Base-by-base conservation (phyloP, 2,113 vertebrate genomes). In the Salvelinus sp. region DNA sequence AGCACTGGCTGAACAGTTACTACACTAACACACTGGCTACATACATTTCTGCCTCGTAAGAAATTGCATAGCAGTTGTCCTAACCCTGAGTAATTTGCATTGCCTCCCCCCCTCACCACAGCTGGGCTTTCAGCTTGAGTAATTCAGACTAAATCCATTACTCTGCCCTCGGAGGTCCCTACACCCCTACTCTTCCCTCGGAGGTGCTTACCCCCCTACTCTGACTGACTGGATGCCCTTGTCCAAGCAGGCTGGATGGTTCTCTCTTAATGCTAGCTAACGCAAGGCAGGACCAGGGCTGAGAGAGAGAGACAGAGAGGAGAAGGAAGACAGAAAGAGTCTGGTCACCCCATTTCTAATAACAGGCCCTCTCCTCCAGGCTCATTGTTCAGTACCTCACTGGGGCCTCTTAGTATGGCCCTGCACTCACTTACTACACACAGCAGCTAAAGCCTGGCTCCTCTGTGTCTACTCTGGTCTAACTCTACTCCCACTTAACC, bases 41-140 rank as follows among this genome's bases (percentile, higher is more conserved):
- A 80, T 84, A 80, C 28, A 89, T 90, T 86, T 89, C 82, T 76
- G 58, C 66, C 81, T 88, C 81, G 86, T 86, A 44, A 44, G 82
- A 87, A 91, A 92, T 88, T 87, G 85, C 85, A 88, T 82, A 92
- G 88, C 90, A 93, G 92, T 92, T 94, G 90, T 92, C 87, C 92
- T 93, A 93, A 94, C 93, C 91, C 92, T 92, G 83, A 90, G 88
- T 92, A 91, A 92, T 93, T 91, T 89, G 91, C 87, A 90, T 91
- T 85, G 88, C 91, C 87, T 79, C 88, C 85, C 83, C 88, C 82
- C 75, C 76, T 75, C 73, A 9, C 92, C 90, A 92, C 91, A 92
- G 91, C 91, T 92, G 91, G 88, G 87, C 87, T 91, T 92, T 91
- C 85, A 88, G 88, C 83, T 82, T 4, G 72, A 90, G 87, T 88